A percentile compares a stretch with the other conserved stretches of the same genome.
phyloP scores from a whole-genome alignment of 2,797 vertebrate species.

The Xenops minutus region DNA sequence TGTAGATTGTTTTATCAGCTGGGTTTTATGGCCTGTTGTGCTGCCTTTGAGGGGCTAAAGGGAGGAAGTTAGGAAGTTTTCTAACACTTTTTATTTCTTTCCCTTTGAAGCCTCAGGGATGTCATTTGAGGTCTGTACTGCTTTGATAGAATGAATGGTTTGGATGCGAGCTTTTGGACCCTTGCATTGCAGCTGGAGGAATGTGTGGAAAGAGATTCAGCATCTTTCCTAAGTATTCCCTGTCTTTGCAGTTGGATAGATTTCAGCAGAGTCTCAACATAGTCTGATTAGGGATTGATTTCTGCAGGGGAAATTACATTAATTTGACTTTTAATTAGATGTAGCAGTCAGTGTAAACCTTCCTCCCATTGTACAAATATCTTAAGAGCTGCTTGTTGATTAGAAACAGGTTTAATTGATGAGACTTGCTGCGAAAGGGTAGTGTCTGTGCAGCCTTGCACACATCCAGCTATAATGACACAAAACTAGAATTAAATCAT shows the following conservation, averaged over 20 bases:
- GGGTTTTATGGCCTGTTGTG: slow-evolving; percentile 30
- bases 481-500: neutral
- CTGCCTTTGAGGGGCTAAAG: slow-evolving; percentile 31
- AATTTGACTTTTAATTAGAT: slow-evolving; percentile 59
- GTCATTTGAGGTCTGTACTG: neutral
- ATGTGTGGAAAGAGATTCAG: neutral
- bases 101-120: slow-evolving; percentile 34
- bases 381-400: slow-evolving; percentile 33
- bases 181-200: neutral
- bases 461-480: neutral
- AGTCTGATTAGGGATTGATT: slow-evolving; percentile 48
- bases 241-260: neutral
- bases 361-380: slow-evolving; percentile 42
- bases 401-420: slow-evolving; percentile 27
- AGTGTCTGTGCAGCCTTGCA: neutral
- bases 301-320: slow-evolving; percentile 30
- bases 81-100: neutral
- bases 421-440: neutral
- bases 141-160: slow-evolving; percentile 9
- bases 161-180: slow-evolving; percentile 12
- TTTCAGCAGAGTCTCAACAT: slow-evolving; percentile 8
- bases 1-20: slow-evolving; percentile 3
- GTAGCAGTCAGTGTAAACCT: slow-evolving; percentile 38
- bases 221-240: neutral
- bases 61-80: slow-evolving; percentile 43